Conservation (phyloP, 2,113 vertebrate genomes). For the Anas platyrhynchos region DNA sequence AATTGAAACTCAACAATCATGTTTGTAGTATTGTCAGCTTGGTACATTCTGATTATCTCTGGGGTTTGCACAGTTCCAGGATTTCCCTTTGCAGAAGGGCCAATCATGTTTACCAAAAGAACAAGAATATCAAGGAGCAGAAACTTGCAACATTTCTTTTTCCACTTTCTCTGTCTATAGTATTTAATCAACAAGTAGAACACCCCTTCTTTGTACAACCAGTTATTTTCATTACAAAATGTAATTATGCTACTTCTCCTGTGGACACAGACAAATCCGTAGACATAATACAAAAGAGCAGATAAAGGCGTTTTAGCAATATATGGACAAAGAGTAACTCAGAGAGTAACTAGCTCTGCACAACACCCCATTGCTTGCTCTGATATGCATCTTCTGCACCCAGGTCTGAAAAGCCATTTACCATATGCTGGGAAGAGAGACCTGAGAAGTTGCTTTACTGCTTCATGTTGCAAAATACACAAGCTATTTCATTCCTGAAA, state of each 20-base stretch:
- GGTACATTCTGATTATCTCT: not conserved
- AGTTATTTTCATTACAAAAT: not conserved
- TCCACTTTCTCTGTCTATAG: not conserved
- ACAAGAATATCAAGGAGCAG: not conserved
- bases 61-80: not conserved
- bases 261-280: not conserved
- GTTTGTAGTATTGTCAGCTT: not conserved
- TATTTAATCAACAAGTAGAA: not conserved
- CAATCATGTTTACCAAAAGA: not conserved
- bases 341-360: not conserved
- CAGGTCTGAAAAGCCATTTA: not conserved
- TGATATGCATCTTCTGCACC: not conserved
- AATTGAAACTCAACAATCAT: not conserved
- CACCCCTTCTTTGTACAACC: not conserved
- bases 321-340: not conserved
- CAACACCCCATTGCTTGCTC: not conserved
- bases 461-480: not conserved
- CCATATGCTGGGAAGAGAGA: not conserved
- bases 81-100: not conserved
- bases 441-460: not conserved
- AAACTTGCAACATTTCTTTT: not conserved
- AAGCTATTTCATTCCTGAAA: not conserved
- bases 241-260: not conserved
- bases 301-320: not conserved
- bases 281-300: not conserved